phyloP scores from a whole-genome alignment of 2,888 invertebrate genomes.

The Drosophila sordidapex region DNA sequence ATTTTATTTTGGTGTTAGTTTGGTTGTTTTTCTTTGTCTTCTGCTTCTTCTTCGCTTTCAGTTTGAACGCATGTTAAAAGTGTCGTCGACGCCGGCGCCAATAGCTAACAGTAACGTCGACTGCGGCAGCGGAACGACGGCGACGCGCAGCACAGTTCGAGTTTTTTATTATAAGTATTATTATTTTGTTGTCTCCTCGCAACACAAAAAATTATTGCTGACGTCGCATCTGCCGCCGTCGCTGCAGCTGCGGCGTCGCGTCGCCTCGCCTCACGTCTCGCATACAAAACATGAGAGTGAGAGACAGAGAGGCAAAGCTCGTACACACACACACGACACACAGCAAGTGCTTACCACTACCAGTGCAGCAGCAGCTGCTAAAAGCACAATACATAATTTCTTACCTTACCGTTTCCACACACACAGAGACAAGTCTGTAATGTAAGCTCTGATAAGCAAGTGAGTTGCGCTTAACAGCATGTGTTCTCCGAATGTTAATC shows the following conservation, averaged over 20 bases:
- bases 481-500: neutral
- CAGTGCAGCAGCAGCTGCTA: conserved; percentile 12
- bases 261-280: conserved; percentile 35
- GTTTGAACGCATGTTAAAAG: conserved; percentile 47
- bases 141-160: conserved; percentile 14
- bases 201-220: conserved; percentile 58
- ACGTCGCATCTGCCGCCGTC: conserved; percentile 64
- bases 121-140: conserved; percentile 13
- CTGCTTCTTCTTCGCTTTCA: conserved; percentile 16
- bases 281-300: conserved; percentile 43
- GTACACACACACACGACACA: conserved; percentile 28
- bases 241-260: conserved; percentile 40
- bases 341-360: conserved; percentile 48
- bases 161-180: conserved; percentile 43
- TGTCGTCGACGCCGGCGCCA: conserved; percentile 20
- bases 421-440: conserved; percentile 9
- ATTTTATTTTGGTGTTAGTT: conserved; percentile 47
- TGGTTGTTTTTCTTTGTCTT: conserved; percentile 19
- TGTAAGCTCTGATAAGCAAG: conserved; percentile 50
- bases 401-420: conserved; percentile 23
- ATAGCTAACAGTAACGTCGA: conserved; percentile 25
- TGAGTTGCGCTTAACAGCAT: conserved; percentile 38
- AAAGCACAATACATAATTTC: conserved; percentile 52
- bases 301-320: conserved; percentile 13
- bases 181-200: conserved; percentile 50